Evolutionary conservation across 2,797 vertebrate genomes (phyloP), one percentile per base, ranked within the genome.

Genomic region (Semaprochilodus insignis): DNA sequence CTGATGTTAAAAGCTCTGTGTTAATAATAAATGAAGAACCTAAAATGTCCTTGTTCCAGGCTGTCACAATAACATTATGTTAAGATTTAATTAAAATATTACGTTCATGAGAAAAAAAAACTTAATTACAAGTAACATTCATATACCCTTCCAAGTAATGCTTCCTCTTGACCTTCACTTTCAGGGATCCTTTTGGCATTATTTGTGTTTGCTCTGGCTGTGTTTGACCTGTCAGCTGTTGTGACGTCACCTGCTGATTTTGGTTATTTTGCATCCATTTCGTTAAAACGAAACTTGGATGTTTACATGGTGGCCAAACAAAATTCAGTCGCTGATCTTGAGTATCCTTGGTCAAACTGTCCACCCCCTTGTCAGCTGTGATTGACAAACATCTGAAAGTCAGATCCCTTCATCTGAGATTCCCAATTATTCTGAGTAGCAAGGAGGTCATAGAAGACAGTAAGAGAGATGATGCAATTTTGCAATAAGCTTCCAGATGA

Each of bases 371-470:
- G 54, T 59, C 19, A n/a, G 19, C 23, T 36, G 60, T 23, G 36
- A 74, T 73, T 67, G 23, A 76, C 69, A 21, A 51, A 73, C 60
- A 17, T 21, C 34, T 65, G 17, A 73, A 63, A 36, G 40, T 59
- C 66, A 71, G 36, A 59, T 16, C n/a, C 17, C 1, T 51, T 16
- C 23, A 66, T 70, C 67, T 72, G 48, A 19, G 44, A 11, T 25
- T 72, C 5, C 16, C 11, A 17, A 73, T 73, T 15, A 51, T 36
- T 36, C 55, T 74, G 10, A 74, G 76, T 78, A 25, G 2, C 48
- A 14, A 60, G 14, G 19, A 1, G 21, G 36, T 23, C 17, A 48
- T 19, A 48, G 34, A 21, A 23, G 63, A 13, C 8, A 2, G 44
- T 48, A 48, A 44, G 8, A 10, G 40, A 44, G 40, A 44, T 6